Conservation (phyloP, 2,797 vertebrate genomes). For the Periparus ater region DNA sequence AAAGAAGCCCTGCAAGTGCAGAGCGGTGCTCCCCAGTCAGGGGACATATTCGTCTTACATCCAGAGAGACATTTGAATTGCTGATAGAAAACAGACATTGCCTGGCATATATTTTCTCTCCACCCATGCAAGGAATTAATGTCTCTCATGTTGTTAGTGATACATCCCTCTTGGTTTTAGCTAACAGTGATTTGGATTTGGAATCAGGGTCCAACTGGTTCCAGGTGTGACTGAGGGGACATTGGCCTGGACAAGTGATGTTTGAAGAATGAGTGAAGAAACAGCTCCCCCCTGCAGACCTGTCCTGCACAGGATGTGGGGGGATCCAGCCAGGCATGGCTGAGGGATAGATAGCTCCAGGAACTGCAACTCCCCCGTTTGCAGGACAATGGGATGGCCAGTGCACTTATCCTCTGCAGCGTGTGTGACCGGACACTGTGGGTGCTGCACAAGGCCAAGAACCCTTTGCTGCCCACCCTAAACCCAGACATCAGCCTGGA, state of each 20-base stretch:
- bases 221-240: not conserved
- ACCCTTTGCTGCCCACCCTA: not conserved
- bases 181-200: not conserved
- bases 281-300: not conserved
- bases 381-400: not conserved
- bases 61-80: not conserved
- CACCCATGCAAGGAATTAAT: not conserved
- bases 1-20: not conserved
- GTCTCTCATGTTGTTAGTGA: not conserved
- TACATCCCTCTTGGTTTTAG: not conserved
- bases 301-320: not conserved
- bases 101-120: not conserved
- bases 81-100: not conserved
- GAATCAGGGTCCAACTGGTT: not conserved
- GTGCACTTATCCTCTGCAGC: not conserved
- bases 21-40: accelerated
- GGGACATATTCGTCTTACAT: not conserved
- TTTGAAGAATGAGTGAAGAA: not conserved
- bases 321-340: not conserved
- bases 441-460: not conserved
- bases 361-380: accelerated
- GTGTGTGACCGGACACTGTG: accelerated
- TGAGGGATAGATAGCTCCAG: not conserved
- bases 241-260: not conserved
- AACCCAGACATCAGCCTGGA: not conserved